Percentiles rank a stretch among this genome's conserved stretches.
phyloP scores from a whole-genome alignment of 2,888 invertebrate species.

The Hirtodrosophila duncani region DNA sequence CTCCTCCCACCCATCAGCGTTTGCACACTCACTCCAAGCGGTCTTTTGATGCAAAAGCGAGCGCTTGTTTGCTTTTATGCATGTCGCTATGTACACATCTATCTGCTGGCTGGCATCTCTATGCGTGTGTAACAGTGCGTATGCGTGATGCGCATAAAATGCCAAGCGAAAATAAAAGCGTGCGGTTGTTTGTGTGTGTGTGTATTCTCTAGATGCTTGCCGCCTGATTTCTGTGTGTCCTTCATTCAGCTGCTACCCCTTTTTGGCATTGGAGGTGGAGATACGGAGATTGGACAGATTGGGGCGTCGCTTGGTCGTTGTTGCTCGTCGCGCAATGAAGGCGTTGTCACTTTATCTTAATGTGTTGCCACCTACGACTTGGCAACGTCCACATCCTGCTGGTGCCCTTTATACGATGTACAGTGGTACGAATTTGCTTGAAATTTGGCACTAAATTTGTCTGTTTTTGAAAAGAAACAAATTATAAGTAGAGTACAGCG shows the following conservation, averaged over 20 bases:
- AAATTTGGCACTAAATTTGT: no score
- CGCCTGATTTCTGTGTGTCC: constrained; percentile 65
- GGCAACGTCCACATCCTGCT: constrained; percentile 33
- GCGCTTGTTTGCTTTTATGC: constrained; percentile 60
- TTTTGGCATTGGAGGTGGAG: no score
- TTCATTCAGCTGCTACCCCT: constrained; percentile 58
- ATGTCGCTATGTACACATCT: constrained; percentile 47
- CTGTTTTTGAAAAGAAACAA: no score
- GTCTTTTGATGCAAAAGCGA: constrained; percentile 57
- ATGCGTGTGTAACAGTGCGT: constrained; percentile 61
- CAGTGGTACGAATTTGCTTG: no score
- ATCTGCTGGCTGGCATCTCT: constrained; percentile 47
- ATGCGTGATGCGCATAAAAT: constrained; percentile 72
- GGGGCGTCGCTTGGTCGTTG: constrained; percentile 25
- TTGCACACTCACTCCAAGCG: background rate
- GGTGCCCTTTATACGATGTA: no score
- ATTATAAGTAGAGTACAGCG: no score
- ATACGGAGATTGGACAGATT: no score
- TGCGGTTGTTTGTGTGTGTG: constrained; percentile 1
- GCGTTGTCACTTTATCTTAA: constrained; percentile 74
- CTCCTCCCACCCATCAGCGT: background rate
- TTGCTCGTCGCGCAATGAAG: constrained; percentile 40
- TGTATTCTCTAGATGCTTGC: constrained; percentile 35
- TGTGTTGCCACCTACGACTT: constrained; percentile 74
- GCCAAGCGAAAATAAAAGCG: constrained; percentile 68